Base-by-base conservation (phyloP, 2,113 vertebrate species). In the Sterna hirundo region DNA sequence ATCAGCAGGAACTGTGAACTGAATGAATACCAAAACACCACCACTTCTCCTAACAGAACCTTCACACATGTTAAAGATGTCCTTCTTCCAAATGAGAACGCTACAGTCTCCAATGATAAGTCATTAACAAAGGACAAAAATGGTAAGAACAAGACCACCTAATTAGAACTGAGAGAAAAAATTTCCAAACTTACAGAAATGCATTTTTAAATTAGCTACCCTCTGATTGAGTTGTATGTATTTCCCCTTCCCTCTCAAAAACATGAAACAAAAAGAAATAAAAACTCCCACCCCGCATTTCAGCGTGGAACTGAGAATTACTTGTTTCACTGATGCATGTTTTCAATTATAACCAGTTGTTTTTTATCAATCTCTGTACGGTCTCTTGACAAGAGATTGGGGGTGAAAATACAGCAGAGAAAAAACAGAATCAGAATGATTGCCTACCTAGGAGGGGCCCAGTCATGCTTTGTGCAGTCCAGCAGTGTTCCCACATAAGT, bases 391-490 rank as follows among this genome's bases (percentile, higher is more conserved):
- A 62, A 62, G 88, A 86, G 51, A 93, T 11, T 82, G 51, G 66
- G 49, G 94, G 34, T 86, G 87, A 82, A 83, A 93, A 83, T 13
- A 86, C 18, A 85, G 34, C 38, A 86, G 74, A 78, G 58, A 22
- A 72, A 92, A 94, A 93, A 54, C 38, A 95, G 44, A 82, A 23
- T 84, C 38, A 75, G 65, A 94, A 81, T 52, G 20, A 76, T 38
- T 47, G 71, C 71, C 95, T 99, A 99, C 99, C 99, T 99, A 70
- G 99, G 99, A 93, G 99, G 99, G 85, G 99, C 99, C 99, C 99
- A 99, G 98, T 99, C 99, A 65, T 99, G 99, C 90, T 99, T 99
- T 96, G 99, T 99, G 96, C 99, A 99, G 98, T 99, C 99, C 88
- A 99, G 75, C 57, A 99, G 98, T 5, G 99, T 99, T 92, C 99